phyloP scores from a whole-genome alignment of 2,888 invertebrate genomes.

The Linyphia triangularis region DNA sequence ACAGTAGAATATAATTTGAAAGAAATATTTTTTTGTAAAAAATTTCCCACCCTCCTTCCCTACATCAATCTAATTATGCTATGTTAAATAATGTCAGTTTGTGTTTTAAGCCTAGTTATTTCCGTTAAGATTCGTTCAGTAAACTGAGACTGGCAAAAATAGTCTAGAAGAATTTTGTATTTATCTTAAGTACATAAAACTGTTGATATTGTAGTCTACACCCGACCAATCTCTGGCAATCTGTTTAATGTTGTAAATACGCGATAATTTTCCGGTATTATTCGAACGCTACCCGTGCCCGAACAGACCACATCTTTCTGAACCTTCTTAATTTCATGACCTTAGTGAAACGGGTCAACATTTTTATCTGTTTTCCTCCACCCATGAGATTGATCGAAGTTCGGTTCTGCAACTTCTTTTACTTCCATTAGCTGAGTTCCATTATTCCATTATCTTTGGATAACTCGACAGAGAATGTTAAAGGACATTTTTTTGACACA shows the following conservation, averaged over 20 bases:
- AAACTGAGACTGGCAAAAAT: too few species aligned
- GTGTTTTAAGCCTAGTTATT: too few species aligned
- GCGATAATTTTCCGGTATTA: constrained; percentile 29
- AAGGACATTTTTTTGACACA: too few species aligned
- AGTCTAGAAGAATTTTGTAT: neutral
- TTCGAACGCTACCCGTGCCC: constrained; percentile 15
- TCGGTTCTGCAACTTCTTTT: neutral
- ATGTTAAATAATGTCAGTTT: too few species aligned
- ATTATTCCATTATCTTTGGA: too few species aligned
- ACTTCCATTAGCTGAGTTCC: neutral
- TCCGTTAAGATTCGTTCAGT: too few species aligned
- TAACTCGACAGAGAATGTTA: too few species aligned
- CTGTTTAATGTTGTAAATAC: constrained; percentile 26
- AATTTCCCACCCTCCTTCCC: too few species aligned
- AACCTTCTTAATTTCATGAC: constrained; percentile 4
- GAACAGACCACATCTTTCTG: neutral
- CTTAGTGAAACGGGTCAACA: constrained; percentile 6
- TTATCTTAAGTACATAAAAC: neutral
- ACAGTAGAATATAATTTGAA: too few species aligned
- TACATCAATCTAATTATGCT: too few species aligned
- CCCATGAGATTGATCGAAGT: constrained; percentile 19
- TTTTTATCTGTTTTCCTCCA: constrained; percentile 15
- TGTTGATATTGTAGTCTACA: neutral
- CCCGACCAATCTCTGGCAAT: neutral
- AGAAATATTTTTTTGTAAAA: too few species aligned